These are phyloP conservation scores for Eulemur albifrons DNA, from an alignment of 2,797 vertebrate genomes.

Conservation along the genomic window DNA sequence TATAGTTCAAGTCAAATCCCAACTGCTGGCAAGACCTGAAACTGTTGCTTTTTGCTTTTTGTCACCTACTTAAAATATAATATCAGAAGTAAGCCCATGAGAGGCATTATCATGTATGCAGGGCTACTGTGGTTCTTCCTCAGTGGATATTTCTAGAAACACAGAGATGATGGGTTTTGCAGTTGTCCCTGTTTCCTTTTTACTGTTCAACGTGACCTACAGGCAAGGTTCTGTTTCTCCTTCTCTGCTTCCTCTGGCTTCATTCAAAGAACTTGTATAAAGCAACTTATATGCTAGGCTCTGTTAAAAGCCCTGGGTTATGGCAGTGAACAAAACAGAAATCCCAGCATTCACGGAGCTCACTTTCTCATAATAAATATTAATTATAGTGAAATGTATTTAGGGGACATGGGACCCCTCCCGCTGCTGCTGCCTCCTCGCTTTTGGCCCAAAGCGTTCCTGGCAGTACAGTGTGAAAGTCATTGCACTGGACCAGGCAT, in stretches of 20 bases:
- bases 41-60: conserved; percentile 7
- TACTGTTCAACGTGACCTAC: background rate
- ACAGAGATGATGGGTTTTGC: conserved; percentile 43
- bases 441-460: background rate
- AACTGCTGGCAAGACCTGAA: conserved; percentile 51
- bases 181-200: conserved; percentile 18
- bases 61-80: conserved; percentile 43
- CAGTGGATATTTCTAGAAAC: conserved; percentile 52
- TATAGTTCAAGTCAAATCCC: background rate
- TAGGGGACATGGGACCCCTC: background rate
- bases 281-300: background rate
- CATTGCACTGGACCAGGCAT: accelerated
- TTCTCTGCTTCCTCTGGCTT: conserved; percentile 7
- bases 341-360: background rate
- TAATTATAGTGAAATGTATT: background rate
- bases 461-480: background rate
- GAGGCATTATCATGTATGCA: background rate
- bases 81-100: background rate
- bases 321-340: background rate
- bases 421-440: accelerated
- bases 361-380: background rate
- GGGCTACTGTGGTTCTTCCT: conserved; percentile 13
- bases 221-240: background rate
- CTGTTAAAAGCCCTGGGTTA: background rate
- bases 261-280: background rate